phyloP scores from a whole-genome alignment of 2,888 invertebrate species.

The Philopedon plagiatum region DNA sequence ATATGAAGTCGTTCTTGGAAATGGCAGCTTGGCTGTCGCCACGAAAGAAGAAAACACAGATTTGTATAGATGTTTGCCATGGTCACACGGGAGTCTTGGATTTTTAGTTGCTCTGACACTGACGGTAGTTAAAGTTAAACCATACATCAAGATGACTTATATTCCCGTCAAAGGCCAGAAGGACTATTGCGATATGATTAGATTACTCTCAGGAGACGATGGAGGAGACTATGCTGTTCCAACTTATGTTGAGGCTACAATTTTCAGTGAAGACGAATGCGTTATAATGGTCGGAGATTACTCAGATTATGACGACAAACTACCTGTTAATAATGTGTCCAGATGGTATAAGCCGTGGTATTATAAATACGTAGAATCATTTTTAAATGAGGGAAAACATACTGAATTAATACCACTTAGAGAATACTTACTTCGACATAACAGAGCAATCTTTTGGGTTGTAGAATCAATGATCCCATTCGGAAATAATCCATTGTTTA shows the following conservation, averaged over 20 bases:
- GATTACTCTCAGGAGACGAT: slow-evolving; percentile 74
- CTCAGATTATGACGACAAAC: slow-evolving; percentile 71
- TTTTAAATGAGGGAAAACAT: slow-evolving; percentile 71
- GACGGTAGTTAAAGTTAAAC: slow-evolving; percentile 74
- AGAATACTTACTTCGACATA: slow-evolving; percentile 77
- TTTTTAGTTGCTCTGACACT: slow-evolving; percentile 77
- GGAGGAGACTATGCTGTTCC: slow-evolving; percentile 69
- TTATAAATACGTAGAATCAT: slow-evolving; percentile 77
- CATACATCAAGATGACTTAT: slow-evolving; percentile 77
- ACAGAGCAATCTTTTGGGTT: slow-evolving; percentile 81
- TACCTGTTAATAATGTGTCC: slow-evolving; percentile 73
- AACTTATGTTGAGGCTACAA: slow-evolving; percentile 78
- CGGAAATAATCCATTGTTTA: slow-evolving; percentile 77
- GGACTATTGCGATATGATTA: slow-evolving; percentile 75
- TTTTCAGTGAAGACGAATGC: slow-evolving; percentile 74
- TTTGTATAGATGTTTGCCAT: slow-evolving; percentile 75
- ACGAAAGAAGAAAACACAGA: slow-evolving; percentile 72
- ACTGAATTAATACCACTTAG: slow-evolving; percentile 76
- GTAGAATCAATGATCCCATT: slow-evolving; percentile 81
- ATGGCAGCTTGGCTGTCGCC: slow-evolving; percentile 75
- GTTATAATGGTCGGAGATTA: slow-evolving; percentile 79
- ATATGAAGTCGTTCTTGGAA: slow-evolving; percentile 77
- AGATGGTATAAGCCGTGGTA: slow-evolving; percentile 83
- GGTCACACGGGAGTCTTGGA: slow-evolving; percentile 79
- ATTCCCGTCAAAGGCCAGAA: slow-evolving; percentile 75